Base-by-base conservation (phyloP, 2,797 vertebrate genomes). In the Antennarius maculatus region DNA sequence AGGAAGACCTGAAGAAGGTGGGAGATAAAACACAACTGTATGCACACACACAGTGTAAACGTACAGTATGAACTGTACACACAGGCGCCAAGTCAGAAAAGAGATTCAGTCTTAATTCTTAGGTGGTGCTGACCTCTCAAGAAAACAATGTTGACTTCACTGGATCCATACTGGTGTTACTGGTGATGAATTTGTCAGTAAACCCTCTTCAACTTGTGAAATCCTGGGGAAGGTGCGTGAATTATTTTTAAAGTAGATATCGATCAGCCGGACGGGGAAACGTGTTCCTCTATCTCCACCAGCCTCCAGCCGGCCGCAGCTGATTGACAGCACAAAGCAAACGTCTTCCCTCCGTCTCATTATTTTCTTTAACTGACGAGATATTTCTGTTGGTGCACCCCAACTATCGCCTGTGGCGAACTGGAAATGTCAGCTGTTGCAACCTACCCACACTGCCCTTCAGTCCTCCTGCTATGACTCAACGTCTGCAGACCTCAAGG, bases 1-100 rank as follows among this genome's bases (percentile, higher is more conserved):
- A 97, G 74, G 97, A 99, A 28, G 96, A 98, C 74, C 80, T 99
- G 80, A 97, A 98, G 90, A 99, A 98, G 96, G 98, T 99, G 59
- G 63, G 74, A 66, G 31, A 3, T 34, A 23, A 27, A 27, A 58
- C 27, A 3, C 7, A 42, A 17, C 54, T 47, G 52, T 0, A 51
- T 28, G 2, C 46, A 51, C 57, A 58, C 12, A 41, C 1, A 29
- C 43, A 13, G 34, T 9, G 23, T 9, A 49, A 14, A 43, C 15
- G 10, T 14, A 15, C 10, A 8, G 39, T 42, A 42, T 15, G 13
- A 43, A 49, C 23, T 46, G 12, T 6, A 18, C 43, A 43, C n/a
- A n/a, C 0, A 17, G 23, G 23, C 2, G 23, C 23, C 23, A 23
- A 2, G 23, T 8, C 31, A 34, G 31, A 34, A 8, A 34, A 8